These are phyloP conservation scores for Habrosyne pyritoides DNA, from an alignment of 2,888 invertebrate genomes.

Conservation along the genomic window DNA sequence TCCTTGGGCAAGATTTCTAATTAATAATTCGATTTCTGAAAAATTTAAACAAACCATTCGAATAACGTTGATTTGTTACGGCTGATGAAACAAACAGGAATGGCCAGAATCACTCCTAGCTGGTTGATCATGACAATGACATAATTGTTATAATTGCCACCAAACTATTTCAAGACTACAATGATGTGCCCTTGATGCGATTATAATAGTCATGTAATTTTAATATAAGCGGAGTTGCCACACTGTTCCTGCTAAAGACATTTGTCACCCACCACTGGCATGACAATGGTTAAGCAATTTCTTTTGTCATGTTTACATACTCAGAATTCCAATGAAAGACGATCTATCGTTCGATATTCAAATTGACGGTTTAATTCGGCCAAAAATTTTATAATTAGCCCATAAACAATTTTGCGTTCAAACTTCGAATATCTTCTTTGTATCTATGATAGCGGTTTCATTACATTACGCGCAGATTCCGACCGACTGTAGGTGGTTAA, in stretches of 20 bases:
- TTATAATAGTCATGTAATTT: conserved; percentile 26
- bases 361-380: not conserved
- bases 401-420: too few relatives aligned
- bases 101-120: not conserved
- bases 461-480: not conserved
- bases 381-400: too few relatives aligned
- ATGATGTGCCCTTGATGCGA: conserved; percentile 26
- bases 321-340: not conserved
- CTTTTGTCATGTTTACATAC: not conserved
- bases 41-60: too few relatives aligned
- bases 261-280: conserved; percentile 9
- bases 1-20: too few relatives aligned
- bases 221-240: conserved; percentile 17
- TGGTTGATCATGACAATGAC: conserved; percentile 5
- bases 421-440: not conserved
- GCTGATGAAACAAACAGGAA: not conserved
- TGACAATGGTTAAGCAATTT: not conserved
- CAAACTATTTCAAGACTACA: conserved; percentile 9
- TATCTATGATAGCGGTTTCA: not conserved
- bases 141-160: conserved; percentile 17
- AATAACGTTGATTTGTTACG: too few relatives aligned
- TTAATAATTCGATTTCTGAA: too few relatives aligned
- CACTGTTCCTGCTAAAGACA: not conserved
- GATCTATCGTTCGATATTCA: not conserved
- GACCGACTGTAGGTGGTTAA: not conserved